These are phyloP conservation scores for Gastrophryne carolinensis DNA, from an alignment of 2,797 vertebrate species.

Conservation along the genomic window DNA sequence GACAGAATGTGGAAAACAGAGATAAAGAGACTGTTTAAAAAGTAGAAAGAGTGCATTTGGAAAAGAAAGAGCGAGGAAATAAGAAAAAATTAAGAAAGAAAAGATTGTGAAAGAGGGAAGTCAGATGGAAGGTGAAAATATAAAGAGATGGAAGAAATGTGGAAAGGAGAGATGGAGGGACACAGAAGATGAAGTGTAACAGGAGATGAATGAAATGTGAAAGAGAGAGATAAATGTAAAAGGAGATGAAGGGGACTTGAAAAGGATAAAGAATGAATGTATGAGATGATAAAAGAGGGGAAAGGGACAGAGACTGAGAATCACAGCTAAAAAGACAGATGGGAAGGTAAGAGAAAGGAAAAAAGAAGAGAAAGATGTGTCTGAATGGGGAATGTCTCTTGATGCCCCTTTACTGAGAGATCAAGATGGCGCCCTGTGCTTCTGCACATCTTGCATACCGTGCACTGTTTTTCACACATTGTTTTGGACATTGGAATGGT, in stretches of 20 bases:
- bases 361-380: neutral
- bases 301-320: neutral
- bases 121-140: neutral
- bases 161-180: neutral
- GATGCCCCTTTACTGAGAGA: too few species aligned
- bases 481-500: too few species aligned
- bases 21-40: neutral
- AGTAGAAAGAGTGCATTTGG: neutral
- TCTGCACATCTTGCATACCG: too few species aligned
- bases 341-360: neutral
- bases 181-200: neutral
- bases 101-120: neutral
- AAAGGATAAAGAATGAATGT: too few species aligned
- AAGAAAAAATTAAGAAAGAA: neutral
- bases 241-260: too few species aligned
- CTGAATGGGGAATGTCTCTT: too few species aligned
- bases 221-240: too few species aligned
- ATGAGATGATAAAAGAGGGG: too few species aligned
- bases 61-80: neutral
- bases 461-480: too few species aligned
- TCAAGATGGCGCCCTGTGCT: too few species aligned
- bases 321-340: neutral
- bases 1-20: neutral
- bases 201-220: neutral
- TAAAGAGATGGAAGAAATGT: neutral